Percentiles rank a stretch among this genome's conserved stretches.
Evolutionary conservation across 2,113 vertebrate species (phyloP).

Genomic region (Scytalopus superciliaris): DNA sequence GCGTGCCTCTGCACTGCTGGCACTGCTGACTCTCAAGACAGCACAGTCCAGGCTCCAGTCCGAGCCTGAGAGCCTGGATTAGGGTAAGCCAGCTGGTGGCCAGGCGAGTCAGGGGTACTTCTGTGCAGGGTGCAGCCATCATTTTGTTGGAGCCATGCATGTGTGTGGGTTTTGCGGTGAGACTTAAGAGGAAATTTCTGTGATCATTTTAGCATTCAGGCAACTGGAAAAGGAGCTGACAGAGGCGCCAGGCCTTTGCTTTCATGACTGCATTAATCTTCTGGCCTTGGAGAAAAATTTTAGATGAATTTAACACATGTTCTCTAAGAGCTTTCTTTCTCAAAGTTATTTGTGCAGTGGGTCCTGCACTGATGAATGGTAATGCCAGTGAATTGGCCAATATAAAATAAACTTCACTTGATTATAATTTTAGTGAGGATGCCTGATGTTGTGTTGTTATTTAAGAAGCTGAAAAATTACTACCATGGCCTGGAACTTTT

Average conservation of each 20-base stretch:
- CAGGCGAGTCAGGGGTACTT: not conserved
- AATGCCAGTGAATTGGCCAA: not conserved
- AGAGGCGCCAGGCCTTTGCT: not conserved
- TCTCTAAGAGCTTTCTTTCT: not conserved
- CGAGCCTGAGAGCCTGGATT: not conserved
- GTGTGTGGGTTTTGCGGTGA: not conserved
- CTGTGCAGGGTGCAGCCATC: not conserved
- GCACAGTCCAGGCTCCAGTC: not conserved
- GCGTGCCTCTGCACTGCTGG: not conserved
- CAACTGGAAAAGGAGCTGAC: not conserved
- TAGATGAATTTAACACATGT: slow-evolving; percentile 14
- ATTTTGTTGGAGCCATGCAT: not conserved
- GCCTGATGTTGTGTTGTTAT: not conserved
- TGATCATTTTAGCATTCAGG: not conserved
- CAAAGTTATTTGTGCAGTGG: not conserved
- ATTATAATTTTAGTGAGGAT: not conserved
- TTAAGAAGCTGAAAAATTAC: not conserved
- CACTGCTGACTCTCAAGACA: not conserved
- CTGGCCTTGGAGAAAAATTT: not conserved
- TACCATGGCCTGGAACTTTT: not conserved
- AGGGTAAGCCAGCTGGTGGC: not conserved
- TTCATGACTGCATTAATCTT: slow-evolving; percentile 20
- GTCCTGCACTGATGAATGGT: not conserved
- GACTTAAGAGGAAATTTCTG: not conserved
- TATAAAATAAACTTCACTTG: not conserved